These are phyloP conservation scores for Drosophila picticornis DNA, from an alignment of 2,888 invertebrate genomes.

Conservation along the genomic window DNA sequence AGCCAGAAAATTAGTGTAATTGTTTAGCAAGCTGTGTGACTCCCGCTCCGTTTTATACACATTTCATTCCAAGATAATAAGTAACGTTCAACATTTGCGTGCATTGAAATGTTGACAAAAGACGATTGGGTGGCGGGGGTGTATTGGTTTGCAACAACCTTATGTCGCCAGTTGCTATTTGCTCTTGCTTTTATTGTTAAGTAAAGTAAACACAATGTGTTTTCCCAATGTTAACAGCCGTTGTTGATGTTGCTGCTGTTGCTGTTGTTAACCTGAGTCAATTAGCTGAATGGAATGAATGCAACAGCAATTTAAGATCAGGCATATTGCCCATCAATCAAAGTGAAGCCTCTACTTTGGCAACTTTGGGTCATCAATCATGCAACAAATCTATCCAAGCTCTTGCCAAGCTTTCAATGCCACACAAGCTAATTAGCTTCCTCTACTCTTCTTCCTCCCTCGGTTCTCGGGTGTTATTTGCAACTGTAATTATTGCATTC, in stretches of 20 bases:
- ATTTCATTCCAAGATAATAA: constrained; percentile 24
- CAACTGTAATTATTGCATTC: neutral
- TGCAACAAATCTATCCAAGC: neutral
- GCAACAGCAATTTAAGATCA: neutral
- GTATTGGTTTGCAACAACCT: neutral
- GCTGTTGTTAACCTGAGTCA: neutral
- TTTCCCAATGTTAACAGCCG: constrained; percentile 22
- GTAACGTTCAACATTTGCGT: neutral
- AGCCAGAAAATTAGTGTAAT: constrained; percentile 37
- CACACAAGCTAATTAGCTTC: neutral
- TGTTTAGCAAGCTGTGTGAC: constrained; percentile 32
- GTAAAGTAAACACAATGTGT: neutral
- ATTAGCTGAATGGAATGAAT: neutral
- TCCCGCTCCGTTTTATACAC: neutral
- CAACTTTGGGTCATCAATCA: constrained; percentile 3
- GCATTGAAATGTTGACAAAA: neutral
- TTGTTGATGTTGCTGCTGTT: neutral
- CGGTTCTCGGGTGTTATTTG: neutral
- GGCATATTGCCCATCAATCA: constrained; percentile 1
- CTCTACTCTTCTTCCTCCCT: neutral
- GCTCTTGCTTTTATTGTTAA: neutral
- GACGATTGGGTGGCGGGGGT: neutral
- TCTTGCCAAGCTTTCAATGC: neutral
- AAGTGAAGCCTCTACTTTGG: neutral
- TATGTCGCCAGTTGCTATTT: neutral